These are phyloP conservation scores for Hapalemur alaotrensis DNA, from an alignment of 2,797 vertebrate species.

Conservation along the genomic window DNA sequence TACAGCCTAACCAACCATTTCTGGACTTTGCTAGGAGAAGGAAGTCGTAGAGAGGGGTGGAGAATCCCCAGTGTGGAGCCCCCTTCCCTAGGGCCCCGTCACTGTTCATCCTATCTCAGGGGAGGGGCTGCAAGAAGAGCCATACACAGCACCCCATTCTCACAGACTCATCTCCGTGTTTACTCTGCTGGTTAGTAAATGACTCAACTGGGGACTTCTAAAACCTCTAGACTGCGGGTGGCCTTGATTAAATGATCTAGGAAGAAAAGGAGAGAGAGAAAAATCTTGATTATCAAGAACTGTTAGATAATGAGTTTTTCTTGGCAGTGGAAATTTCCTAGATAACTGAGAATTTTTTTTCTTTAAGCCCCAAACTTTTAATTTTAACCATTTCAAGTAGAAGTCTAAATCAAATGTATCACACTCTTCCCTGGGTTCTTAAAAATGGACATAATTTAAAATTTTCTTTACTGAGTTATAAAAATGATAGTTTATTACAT, in stretches of 20 bases:
- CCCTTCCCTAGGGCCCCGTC: neutral
- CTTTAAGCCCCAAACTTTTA: slow-evolving; percentile 6
- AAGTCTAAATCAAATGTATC: slow-evolving; percentile 32
- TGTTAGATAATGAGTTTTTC: slow-evolving; percentile 28
- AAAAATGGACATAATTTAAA: slow-evolving; percentile 41
- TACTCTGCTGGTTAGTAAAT: slow-evolving; percentile 41
- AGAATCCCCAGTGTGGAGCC: neutral
- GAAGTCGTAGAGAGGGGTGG: neutral
- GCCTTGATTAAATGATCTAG: slow-evolving; percentile 61
- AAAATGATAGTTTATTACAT: slow-evolving; percentile 26
- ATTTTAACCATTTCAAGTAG: slow-evolving; percentile 59
- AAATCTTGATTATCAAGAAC: slow-evolving; percentile 54
- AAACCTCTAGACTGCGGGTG: slow-evolving; percentile 63
- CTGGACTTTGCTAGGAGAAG: neutral
- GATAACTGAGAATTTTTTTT: slow-evolving; percentile 38
- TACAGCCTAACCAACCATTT: slow-evolving; percentile 31
- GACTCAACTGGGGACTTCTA: slow-evolving; percentile 42
- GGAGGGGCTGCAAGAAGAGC: neutral
- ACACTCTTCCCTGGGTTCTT: slow-evolving; percentile 19
- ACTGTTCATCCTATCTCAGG: neutral
- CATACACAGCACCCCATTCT: neutral
- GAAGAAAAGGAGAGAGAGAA: slow-evolving; percentile 44
- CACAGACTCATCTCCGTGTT: slow-evolving; percentile 24
- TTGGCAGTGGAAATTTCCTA: slow-evolving; percentile 50
- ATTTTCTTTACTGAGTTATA: slow-evolving; percentile 16